A percentile compares a stretch with the other conserved stretches of the same genome.
Evolutionary conservation across 2,888 invertebrate species (phyloP).

Genomic region (Ennomos quercinarius): DNA sequence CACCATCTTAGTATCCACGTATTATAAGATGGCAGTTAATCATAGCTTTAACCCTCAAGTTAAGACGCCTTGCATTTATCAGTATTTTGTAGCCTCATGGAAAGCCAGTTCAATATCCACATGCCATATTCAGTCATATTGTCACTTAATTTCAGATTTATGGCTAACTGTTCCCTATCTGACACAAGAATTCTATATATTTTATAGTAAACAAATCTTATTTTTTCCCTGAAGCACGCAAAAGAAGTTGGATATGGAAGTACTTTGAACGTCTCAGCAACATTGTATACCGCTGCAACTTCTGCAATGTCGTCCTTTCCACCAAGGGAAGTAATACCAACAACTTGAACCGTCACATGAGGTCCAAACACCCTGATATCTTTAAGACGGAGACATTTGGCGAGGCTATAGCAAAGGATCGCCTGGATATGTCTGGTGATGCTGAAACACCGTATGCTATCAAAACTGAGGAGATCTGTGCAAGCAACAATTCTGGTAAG

Average conservation of each 20-base stretch:
- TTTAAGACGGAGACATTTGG: conserved; percentile 60
- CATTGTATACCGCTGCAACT: conserved; percentile 72
- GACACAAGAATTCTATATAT: no score
- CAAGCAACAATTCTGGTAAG: conserved; percentile 44
- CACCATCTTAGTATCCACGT: no score
- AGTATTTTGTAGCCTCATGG: no score
- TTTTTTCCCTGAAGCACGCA: conserved; percentile 60
- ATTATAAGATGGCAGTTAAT: no score
- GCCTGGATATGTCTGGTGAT: conserved; percentile 45
- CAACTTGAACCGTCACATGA: conserved; percentile 77
- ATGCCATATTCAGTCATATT: no score
- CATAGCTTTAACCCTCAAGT: no score
- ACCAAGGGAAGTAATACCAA: conserved; percentile 80
- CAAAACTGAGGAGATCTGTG: conserved; percentile 60
- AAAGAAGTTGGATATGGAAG: conserved; percentile 81
- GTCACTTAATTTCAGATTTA: no score
- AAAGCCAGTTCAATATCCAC: no score
- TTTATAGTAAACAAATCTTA: background rate
- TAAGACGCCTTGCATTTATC: no score
- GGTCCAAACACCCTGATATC: conserved; percentile 65
- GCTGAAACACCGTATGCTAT: conserved; percentile 55
- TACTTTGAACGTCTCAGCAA: conserved; percentile 74
- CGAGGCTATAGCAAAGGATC: conserved; percentile 32
- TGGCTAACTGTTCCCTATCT: no score
- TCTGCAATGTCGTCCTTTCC: conserved; percentile 74